Evolutionary conservation across 2,113 vertebrate genomes (phyloP).

Genomic region (Callorhinus ursinus): DNA sequence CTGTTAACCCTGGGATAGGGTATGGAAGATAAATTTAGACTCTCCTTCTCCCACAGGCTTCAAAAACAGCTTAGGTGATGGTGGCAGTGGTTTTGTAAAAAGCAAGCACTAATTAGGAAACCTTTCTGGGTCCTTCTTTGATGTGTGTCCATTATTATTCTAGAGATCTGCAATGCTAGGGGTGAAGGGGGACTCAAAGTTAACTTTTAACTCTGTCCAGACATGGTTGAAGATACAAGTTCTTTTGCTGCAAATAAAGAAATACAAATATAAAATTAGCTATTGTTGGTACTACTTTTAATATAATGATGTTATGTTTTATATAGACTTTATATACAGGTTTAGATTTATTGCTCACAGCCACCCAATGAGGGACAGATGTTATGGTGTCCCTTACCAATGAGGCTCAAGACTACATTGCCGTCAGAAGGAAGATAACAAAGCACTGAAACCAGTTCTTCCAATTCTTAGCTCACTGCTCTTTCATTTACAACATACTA

Average conservation of each 20-base stretch:
- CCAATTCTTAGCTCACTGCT: not conserved
- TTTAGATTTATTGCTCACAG: not conserved
- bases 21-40: not conserved
- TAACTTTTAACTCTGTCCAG: not conserved
- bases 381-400: not conserved
- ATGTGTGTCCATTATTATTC: not conserved
- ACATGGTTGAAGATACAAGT: not conserved
- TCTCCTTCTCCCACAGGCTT: not conserved
- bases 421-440: not conserved
- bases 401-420: not conserved
- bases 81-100: not conserved
- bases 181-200: not conserved
- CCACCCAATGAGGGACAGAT: not conserved
- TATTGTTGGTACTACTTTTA: not conserved
- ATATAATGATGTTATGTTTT: not conserved
- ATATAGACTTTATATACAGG: not conserved
- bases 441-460: not conserved
- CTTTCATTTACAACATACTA: not conserved
- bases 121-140: not conserved
- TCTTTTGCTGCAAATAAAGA: not conserved
- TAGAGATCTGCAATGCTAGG: not conserved
- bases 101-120: not conserved
- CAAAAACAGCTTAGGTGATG: not conserved
- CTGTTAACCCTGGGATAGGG: fast-evolving
- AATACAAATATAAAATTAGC: not conserved